These are phyloP conservation scores for Myotis lucifugus DNA, from an alignment of 2,113 vertebrate species.

Conservation along the genomic window DNA sequence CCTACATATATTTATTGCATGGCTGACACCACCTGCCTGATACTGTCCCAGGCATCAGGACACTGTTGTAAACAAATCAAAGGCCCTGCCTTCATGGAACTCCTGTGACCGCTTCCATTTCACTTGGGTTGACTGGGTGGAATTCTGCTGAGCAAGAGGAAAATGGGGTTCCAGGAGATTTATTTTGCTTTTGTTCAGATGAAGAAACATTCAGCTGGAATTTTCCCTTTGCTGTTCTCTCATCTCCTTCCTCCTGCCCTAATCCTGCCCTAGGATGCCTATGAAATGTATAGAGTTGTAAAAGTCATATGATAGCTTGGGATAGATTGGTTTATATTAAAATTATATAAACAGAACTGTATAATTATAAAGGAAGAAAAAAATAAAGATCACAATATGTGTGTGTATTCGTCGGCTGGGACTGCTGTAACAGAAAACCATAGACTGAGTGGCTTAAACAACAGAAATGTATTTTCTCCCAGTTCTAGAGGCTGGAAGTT, in stretches of 20 bases:
- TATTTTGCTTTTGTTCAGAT: neutral
- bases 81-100: neutral
- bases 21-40: neutral
- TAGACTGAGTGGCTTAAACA: neutral
- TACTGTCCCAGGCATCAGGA: accelerated
- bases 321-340: neutral
- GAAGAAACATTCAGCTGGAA: neutral
- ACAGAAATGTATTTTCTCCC: neutral
- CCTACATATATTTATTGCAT: neutral
- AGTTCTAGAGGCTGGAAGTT: neutral
- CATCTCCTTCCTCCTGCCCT: neutral
- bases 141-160: neutral
- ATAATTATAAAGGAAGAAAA: neutral
- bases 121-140: neutral
- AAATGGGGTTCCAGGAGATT: neutral
- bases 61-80: neutral
- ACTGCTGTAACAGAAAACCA: neutral
- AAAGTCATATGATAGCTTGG: neutral
- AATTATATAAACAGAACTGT: neutral
- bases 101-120: neutral
- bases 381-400: neutral
- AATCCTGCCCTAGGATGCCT: neutral
- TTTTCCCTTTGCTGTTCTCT: neutral
- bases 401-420: neutral
- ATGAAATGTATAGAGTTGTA: neutral